Conservation (phyloP, 2,888 invertebrate genomes). For the Lysandra coridon region DNA sequence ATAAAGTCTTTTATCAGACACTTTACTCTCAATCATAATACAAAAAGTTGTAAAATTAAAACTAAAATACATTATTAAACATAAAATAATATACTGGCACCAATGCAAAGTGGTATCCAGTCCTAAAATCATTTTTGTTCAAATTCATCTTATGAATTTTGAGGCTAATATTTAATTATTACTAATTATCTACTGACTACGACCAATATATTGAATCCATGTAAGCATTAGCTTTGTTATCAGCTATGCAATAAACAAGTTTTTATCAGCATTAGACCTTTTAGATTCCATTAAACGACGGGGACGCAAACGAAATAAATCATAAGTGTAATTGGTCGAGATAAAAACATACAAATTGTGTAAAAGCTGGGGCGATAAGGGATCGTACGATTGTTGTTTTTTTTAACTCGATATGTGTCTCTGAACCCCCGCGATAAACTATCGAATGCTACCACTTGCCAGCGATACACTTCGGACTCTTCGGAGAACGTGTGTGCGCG, state of each 20-base stretch:
- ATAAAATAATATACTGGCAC: no score
- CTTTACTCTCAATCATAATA: no score
- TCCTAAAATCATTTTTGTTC: no score
- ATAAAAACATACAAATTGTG: slow-evolving; percentile 16
- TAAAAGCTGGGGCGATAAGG: slow-evolving; percentile 11
- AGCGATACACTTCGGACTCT: slow-evolving; percentile 1
- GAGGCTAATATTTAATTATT: no score
- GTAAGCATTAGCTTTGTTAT: background rate
- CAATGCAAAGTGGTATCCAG: no score
- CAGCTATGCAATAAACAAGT: background rate
- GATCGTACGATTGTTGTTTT: slow-evolving; percentile 29
- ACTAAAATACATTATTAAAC: no score
- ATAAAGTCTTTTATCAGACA: no score
- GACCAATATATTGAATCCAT: background rate
- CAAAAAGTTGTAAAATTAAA: no score
- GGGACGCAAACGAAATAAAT: background rate
- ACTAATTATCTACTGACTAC: no score
- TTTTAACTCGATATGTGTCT: slow-evolving; percentile 30
- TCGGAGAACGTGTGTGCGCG: background rate
- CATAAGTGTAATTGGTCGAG: background rate
- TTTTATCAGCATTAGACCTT: background rate
- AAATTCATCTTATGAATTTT: no score
- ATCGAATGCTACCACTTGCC: background rate
- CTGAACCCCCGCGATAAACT: slow-evolving; percentile 26
- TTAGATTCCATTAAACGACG: background rate